phyloP scores from a whole-genome alignment of 2,113 vertebrate species.

The Melierax canorus region DNA sequence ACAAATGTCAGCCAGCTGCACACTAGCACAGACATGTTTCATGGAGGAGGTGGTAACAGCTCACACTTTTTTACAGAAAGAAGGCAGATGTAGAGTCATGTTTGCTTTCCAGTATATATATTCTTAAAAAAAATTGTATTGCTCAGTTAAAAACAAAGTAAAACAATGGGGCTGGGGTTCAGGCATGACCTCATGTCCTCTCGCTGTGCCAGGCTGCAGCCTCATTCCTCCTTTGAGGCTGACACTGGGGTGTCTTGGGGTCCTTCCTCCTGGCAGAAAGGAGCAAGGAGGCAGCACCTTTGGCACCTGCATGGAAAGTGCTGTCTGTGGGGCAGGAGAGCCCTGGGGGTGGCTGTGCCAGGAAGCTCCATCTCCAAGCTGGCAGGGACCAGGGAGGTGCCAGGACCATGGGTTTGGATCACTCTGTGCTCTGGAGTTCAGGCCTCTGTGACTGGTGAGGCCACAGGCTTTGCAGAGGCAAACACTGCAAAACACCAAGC shows the following conservation, averaged over 20 bases:
- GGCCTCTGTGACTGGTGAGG: accelerated
- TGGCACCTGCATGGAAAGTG: neutral
- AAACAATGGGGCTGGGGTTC: neutral
- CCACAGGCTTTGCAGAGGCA: neutral
- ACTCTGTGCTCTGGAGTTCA: neutral
- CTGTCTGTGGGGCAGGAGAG: neutral
- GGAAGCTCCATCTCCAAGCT: neutral
- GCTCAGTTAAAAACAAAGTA: neutral
- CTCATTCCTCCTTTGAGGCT: neutral
- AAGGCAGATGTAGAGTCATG: neutral
- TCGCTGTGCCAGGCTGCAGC: neutral
- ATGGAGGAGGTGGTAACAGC: neutral
- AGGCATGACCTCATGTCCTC: neutral
- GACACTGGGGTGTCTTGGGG: neutral
- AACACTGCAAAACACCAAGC: neutral
- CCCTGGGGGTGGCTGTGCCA: accelerated
- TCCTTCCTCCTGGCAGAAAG: constrained; percentile 14
- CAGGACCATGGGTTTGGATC: neutral
- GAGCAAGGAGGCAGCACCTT: neutral
- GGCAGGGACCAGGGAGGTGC: neutral
- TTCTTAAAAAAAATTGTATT: neutral
- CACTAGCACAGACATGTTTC: constrained; percentile 14
- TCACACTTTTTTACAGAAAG: neutral
- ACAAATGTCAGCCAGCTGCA: constrained; percentile 50
- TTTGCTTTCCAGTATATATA: neutral